phyloP scores from a whole-genome alignment of 2,888 invertebrate species.

The Troides helena region DNA sequence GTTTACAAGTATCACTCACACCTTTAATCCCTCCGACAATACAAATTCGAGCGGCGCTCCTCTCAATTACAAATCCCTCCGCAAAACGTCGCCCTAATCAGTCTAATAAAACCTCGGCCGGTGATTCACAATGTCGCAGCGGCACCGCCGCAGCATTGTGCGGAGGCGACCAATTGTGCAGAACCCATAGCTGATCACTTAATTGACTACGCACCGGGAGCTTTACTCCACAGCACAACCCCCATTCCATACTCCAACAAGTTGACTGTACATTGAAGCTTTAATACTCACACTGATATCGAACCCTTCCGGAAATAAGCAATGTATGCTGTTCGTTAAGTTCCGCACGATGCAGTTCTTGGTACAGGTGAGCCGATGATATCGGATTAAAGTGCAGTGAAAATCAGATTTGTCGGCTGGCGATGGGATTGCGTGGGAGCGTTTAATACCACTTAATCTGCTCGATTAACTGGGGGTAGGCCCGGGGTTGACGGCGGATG shows the following conservation, averaged over 20 bases:
- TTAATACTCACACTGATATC: neutral
- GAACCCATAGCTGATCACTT: conserved; percentile 77
- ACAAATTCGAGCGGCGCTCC: conserved; percentile 23
- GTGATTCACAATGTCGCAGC: conserved; percentile 50
- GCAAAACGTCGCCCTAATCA: conserved; percentile 61
- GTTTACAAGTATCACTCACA: conserved; percentile 18
- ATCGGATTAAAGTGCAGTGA: conserved; percentile 72
- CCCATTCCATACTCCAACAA: conserved; percentile 27
- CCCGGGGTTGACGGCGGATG: conserved; percentile 42
- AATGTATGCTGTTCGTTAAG: conserved; percentile 30
- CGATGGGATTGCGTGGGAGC: conserved; percentile 68
- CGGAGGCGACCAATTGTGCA: conserved; percentile 76
- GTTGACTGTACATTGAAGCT: conserved; percentile 30
- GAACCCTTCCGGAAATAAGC: conserved; percentile 5
- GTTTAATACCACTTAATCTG: conserved; percentile 68
- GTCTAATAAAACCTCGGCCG: conserved; percentile 63
- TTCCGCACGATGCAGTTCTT: conserved; percentile 35
- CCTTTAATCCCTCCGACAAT: conserved; percentile 20
- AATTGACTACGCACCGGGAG: conserved; percentile 74
- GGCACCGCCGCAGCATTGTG: conserved; percentile 69
- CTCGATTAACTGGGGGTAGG: conserved; percentile 60
- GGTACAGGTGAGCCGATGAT: conserved; percentile 46
- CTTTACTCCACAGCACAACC: conserved; percentile 52
- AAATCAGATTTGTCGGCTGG: conserved; percentile 73
- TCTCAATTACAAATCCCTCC: conserved; percentile 46